phyloP scores from a whole-genome alignment of 1,140 invertebrate genomes.

The Varroa destructor region DNA sequence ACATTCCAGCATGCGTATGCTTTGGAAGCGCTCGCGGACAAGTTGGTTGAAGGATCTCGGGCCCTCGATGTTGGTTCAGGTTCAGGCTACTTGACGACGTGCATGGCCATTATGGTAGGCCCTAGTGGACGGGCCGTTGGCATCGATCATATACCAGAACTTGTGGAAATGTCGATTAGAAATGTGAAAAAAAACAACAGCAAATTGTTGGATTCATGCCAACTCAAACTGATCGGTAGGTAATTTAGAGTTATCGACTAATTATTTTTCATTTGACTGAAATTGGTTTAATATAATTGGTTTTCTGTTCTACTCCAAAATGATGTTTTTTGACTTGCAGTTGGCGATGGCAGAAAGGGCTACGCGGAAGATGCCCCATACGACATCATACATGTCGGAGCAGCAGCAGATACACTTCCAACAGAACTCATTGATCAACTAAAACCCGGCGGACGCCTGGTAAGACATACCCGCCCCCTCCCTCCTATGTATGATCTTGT shows the following conservation, averaged over 20 bases:
- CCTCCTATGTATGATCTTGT: no score
- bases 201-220: slow-evolving; percentile 50
- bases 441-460: slow-evolving; percentile 67
- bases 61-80: slow-evolving; percentile 90
- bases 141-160: slow-evolving; percentile 79
- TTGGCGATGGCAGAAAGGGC: slow-evolving; percentile 71
- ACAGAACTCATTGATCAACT: slow-evolving; percentile 55
- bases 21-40: slow-evolving; percentile 69
- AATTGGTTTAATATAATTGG: no score
- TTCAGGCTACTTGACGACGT: slow-evolving; percentile 87
- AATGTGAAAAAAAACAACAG: slow-evolving; percentile 66
- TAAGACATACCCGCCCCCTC: slow-evolving; percentile 40
- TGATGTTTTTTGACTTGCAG: slow-evolving; percentile 41
- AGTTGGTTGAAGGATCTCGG: slow-evolving; percentile 55
- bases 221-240: slow-evolving; percentile 55
- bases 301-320: not conserved
- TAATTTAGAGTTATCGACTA: slow-evolving; percentile 32
- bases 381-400: slow-evolving; percentile 86
- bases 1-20: slow-evolving; percentile 69
- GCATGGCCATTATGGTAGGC: slow-evolving; percentile 76
- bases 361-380: slow-evolving; percentile 59
- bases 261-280: not conserved
- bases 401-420: slow-evolving; percentile 64
- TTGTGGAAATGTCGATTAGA: slow-evolving; percentile 56
- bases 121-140: slow-evolving; percentile 62